Evolutionary conservation across 2,888 invertebrate genomes (phyloP).

Genomic region (Hecatera dysodea): DNA sequence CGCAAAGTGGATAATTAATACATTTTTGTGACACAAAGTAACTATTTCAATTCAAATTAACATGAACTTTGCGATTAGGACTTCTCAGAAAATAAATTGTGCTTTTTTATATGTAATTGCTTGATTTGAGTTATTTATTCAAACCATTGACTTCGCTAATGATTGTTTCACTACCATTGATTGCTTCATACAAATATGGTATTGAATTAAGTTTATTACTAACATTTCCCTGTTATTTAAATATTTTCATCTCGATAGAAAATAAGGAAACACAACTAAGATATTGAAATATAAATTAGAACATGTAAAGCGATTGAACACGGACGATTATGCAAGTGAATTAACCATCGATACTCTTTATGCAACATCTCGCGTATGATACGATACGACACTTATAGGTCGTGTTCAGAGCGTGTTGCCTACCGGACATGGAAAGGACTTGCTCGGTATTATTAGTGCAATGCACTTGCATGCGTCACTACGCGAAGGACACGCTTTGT

Average conservation of each 20-base stretch:
- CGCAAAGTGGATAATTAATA: background rate
- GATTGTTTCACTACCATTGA: slow-evolving; percentile 29
- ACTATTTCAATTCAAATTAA: background rate
- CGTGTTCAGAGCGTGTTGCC: slow-evolving; percentile 71
- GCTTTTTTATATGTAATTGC: background rate
- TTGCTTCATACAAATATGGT: slow-evolving; percentile 27
- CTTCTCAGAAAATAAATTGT: background rate
- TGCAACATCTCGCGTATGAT: slow-evolving; percentile 54
- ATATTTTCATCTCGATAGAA: slow-evolving; percentile 50
- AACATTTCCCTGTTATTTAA: slow-evolving; percentile 43
- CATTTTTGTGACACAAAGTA: slow-evolving; percentile 4
- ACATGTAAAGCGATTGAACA: slow-evolving; percentile 41
- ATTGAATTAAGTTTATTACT: slow-evolving; percentile 17
- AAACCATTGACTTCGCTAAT: slow-evolving; percentile 7
- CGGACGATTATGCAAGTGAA: slow-evolving; percentile 49
- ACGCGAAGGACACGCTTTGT: slow-evolving; percentile 89
- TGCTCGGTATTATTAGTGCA: slow-evolving; percentile 84
- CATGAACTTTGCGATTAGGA: slow-evolving; percentile 1
- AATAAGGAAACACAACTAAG: slow-evolving; percentile 54
- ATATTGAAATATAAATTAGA: slow-evolving; percentile 60
- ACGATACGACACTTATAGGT: slow-evolving; percentile 48
- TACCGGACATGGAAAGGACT: slow-evolving; percentile 86
- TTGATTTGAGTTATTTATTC: slow-evolving; percentile 19
- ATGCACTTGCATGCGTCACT: slow-evolving; percentile 89
- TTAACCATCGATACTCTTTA: slow-evolving; percentile 51